Evolutionary conservation across 2,113 vertebrate genomes (phyloP).

Genomic region (Propithecus coquereli): DNA sequence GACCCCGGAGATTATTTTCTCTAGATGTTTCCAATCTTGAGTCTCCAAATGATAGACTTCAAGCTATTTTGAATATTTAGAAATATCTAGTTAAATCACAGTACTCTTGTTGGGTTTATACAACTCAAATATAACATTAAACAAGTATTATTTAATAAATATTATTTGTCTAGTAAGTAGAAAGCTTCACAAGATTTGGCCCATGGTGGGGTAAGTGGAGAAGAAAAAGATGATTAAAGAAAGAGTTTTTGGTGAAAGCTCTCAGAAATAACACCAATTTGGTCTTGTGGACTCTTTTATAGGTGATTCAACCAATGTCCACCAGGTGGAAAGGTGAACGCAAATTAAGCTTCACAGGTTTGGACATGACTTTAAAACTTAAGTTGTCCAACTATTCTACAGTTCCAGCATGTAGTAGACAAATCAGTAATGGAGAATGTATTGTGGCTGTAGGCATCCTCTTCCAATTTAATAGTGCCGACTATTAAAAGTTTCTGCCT

Average conservation of each 20-base stretch:
- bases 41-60: not conserved
- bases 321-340: not conserved
- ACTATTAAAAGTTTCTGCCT: not conserved
- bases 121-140: not conserved
- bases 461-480: not conserved
- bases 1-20: not conserved
- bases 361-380: not conserved
- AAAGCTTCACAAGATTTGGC: not conserved
- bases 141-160: not conserved
- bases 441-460: not conserved
- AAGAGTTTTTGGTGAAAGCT: not conserved
- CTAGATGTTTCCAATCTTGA: not conserved
- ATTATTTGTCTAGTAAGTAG: not conserved
- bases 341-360: not conserved
- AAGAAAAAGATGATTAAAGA: not conserved
- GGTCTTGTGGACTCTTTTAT: not conserved
- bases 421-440: not conserved
- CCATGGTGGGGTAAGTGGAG: not conserved
- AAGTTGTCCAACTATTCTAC: not conserved
- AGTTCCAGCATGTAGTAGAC: not conserved
- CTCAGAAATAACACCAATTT: not conserved
- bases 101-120: not conserved
- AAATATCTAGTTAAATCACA: not conserved
- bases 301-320: not conserved
- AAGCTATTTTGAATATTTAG: not conserved